A percentile compares a stretch with the other conserved stretches of the same genome.
phyloP scores from a whole-genome alignment of 2,113 vertebrate genomes.

The Chlorodrepanis virens region DNA sequence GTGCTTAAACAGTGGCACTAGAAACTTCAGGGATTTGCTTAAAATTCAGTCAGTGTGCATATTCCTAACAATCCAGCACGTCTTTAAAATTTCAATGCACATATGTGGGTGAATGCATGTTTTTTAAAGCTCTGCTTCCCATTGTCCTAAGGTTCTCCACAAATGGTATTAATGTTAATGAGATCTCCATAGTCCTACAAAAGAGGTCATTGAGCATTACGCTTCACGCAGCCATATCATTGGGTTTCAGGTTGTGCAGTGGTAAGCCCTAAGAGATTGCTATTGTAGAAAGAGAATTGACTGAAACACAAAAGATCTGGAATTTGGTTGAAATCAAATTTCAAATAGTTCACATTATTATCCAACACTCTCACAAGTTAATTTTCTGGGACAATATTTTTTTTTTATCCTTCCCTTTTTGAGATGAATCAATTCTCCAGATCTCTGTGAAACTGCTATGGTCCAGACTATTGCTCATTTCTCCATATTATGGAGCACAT shows the following conservation, averaged over 20 bases:
- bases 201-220: conserved; percentile 57
- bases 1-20: background rate
- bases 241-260: conserved; percentile 47
- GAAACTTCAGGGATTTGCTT: conserved; percentile 34
- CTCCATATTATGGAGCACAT: background rate
- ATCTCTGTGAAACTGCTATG: background rate
- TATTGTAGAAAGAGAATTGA: conserved; percentile 14
- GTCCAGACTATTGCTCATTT: background rate
- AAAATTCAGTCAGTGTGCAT: conserved; percentile 23
- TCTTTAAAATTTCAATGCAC: conserved; percentile 38
- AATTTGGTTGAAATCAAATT: conserved; percentile 30
- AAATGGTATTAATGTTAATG: conserved; percentile 61
- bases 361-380: background rate
- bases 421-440: background rate
- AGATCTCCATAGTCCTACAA: conserved; percentile 61
- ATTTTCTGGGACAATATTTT: background rate
- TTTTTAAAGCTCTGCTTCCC: conserved; percentile 53
- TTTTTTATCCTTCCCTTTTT: background rate
- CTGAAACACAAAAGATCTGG: conserved; percentile 19
- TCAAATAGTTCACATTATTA: background rate
- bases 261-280: conserved; percentile 35
- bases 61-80: background rate
- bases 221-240: conserved; percentile 13
- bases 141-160: conserved; percentile 46
- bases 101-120: conserved; percentile 28